Conservation (phyloP, 2,888 invertebrate species). For the Congeria kusceri region DNA sequence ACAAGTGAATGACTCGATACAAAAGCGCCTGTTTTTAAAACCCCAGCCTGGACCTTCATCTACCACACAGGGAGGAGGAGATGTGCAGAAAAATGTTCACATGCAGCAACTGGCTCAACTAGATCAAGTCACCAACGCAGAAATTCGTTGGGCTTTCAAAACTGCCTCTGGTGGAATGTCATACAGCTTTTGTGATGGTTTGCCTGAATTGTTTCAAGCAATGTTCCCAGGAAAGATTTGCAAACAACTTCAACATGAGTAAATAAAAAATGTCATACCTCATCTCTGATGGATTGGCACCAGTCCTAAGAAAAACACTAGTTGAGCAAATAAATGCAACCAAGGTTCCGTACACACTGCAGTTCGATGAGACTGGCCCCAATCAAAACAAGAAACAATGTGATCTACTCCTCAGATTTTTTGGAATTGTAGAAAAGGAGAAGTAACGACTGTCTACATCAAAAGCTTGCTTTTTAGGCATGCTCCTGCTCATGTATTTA, state of each 20-base stretch:
- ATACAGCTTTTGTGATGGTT: slow-evolving; percentile 30
- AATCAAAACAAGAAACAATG: slow-evolving; percentile 48
- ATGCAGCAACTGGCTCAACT: no score
- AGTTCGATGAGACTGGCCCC: slow-evolving; percentile 53
- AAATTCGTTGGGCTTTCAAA: neutral
- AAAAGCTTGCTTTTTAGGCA: slow-evolving; percentile 56
- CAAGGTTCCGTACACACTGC: slow-evolving; percentile 15
- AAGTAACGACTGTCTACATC: slow-evolving; percentile 36
- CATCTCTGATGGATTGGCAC: slow-evolving; percentile 51
- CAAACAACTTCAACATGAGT: slow-evolving; percentile 48
- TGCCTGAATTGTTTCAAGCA: slow-evolving; percentile 15
- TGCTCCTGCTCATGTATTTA: slow-evolving; percentile 53
- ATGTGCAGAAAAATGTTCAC: no score
- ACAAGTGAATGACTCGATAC: neutral
- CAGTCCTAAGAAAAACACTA: slow-evolving; percentile 40
- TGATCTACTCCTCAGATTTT: slow-evolving; percentile 48
- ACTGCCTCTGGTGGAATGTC: slow-evolving; percentile 11
- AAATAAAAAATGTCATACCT: slow-evolving; percentile 48
- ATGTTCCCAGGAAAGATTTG: slow-evolving; percentile 49
- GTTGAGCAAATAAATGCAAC: slow-evolving; percentile 1
- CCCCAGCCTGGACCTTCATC: neutral
- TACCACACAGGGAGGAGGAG: neutral
- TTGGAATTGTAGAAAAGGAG: no score
- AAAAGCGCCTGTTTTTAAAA: neutral
- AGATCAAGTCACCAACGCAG: slow-evolving; percentile 26